Evolutionary conservation across 2,888 invertebrate genomes (phyloP).

Genomic region (Scrobipalpa costella): DNA sequence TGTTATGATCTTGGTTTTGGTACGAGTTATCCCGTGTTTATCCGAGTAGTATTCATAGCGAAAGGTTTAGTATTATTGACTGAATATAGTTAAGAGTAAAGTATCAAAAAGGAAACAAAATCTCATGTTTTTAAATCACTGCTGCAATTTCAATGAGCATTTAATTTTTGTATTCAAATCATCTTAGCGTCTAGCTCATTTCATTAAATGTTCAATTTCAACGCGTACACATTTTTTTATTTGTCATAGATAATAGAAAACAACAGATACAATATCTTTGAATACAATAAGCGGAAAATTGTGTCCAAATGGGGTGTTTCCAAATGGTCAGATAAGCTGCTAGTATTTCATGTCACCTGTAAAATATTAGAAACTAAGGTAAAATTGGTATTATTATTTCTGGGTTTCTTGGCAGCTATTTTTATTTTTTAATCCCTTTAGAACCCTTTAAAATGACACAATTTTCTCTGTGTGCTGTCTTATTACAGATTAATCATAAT

Average conservation of each 20-base stretch:
- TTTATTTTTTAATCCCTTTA: too few species aligned
- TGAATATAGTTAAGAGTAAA: slow-evolving; percentile 72
- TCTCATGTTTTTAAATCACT: slow-evolving; percentile 48
- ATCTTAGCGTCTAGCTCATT: slow-evolving; percentile 8
- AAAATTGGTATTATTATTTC: too few species aligned
- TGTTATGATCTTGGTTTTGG: slow-evolving; percentile 7
- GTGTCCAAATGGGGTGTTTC: slow-evolving; percentile 10
- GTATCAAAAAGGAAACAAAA: slow-evolving; percentile 50
- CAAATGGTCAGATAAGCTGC: slow-evolving; percentile 4
- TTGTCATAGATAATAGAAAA: slow-evolving; percentile 9
- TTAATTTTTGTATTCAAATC: slow-evolving; percentile 56
- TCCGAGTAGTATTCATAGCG: slow-evolving; percentile 24
- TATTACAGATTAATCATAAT: neutral
- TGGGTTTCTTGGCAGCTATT: too few species aligned
- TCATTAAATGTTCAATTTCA: neutral
- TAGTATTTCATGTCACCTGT: neutral
- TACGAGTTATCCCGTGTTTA: slow-evolving; percentile 19
- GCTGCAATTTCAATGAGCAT: slow-evolving; percentile 70
- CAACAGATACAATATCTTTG: slow-evolving; percentile 2
- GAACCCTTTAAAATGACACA: neutral
- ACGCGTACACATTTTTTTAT: slow-evolving; percentile 1
- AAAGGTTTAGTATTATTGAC: slow-evolving; percentile 61
- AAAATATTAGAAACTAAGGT: neutral
- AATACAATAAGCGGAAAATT: slow-evolving; percentile 22
- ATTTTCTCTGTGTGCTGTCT: slow-evolving; percentile 9